Base-by-base conservation (phyloP, 2,888 invertebrate genomes). In the Drosophila bunnanda region DNA sequence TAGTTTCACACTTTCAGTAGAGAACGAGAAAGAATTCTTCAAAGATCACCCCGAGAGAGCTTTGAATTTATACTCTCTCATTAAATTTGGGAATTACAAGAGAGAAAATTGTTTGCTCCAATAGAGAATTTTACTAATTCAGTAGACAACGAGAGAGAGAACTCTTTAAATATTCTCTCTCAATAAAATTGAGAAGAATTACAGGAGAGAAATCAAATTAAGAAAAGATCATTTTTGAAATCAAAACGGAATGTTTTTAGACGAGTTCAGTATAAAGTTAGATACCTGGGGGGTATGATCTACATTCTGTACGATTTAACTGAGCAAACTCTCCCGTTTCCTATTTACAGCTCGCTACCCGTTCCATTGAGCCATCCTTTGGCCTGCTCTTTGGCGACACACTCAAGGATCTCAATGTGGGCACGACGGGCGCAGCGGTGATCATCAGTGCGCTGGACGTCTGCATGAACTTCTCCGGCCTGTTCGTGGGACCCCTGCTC, bases 361-460 rank as follows among this genome's bases (percentile, higher is more conserved):
- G 96, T 89, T 96, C 96, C 28, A 94, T 96, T 88, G 96, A 96
- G 91, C 96, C 96, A 59, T 96, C 96, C 2, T 96, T 96, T 88
- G 96, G 96, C 50, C 93, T 96, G 57, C 94, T 96, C n/a, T 96
- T 96, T 90, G 95, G 95, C 81, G 96, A 96, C 91, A 93, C 96
- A 39, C 92, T 96, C 59, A 93, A 93, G 64, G 94, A 95, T 66
- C 93, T 96, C 36, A 93, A 94, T n/a, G 95, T 96, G 53, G 95
- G 94, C 78, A 96, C 96, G 2, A 96, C 96, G 0, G 95, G 96
- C 46, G 95, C 96, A 0, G 95, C 96, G 6, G 92, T 96, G 59
- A 96, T 96, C 81, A 95, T 95, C 93, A 96, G 96, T 91, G 94
- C 95, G 30, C 93, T 96, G 83, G 96, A 96, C 91, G 95, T 95